Evolutionary conservation across 1,140 invertebrate genomes (phyloP).

Genomic region (Cardiocondyla obscurior): DNA sequence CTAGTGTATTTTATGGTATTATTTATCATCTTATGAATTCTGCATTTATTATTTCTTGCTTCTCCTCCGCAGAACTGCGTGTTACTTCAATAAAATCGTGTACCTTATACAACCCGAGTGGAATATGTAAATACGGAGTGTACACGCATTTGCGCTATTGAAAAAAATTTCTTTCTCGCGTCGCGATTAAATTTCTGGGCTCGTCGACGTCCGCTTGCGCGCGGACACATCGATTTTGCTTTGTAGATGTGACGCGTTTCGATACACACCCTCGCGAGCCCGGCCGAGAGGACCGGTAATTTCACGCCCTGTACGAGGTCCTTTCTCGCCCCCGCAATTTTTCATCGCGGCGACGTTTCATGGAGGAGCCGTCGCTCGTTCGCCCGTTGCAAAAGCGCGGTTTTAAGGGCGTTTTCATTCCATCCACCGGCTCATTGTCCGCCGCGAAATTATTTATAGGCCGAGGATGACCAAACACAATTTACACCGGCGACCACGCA

Average conservation of each 20-base stretch:
- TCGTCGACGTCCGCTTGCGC: neutral
- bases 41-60: neutral
- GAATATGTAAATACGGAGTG: no score
- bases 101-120: neutral
- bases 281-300: neutral
- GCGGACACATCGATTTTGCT: neutral
- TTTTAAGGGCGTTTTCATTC: conserved; percentile 72
- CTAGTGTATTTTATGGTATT: neutral
- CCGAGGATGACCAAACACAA: conserved; percentile 77
- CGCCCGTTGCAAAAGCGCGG: conserved; percentile 23
- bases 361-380: conserved; percentile 67
- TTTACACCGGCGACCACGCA: conserved; percentile 54
- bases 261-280: neutral
- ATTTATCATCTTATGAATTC: neutral
- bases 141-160: neutral
- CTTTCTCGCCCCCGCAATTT: neutral
- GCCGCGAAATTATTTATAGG: conserved; percentile 76
- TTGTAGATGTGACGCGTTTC: neutral
- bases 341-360: conserved; percentile 52
- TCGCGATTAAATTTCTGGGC: neutral
- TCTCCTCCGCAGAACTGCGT: neutral
- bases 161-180: neutral
- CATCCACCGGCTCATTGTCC: conserved; percentile 71
- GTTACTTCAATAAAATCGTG: neutral
- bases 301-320: neutral